Evolutionary conservation across 2,888 invertebrate species (phyloP), one percentile per base, ranked within the genome.

Genomic region (Odontothrips loti): DNA sequence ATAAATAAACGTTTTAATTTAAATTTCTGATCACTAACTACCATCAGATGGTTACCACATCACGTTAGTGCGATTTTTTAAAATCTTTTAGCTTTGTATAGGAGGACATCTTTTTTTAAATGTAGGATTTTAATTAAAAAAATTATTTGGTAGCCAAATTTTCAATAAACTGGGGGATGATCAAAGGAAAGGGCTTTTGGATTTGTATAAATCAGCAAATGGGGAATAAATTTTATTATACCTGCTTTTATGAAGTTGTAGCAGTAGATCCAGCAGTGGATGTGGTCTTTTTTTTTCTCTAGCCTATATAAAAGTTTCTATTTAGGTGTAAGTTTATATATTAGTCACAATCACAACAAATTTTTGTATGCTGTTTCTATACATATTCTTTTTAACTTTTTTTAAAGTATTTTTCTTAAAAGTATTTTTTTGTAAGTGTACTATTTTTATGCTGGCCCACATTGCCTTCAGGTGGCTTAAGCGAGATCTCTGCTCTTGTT

Each of bases 401-500:
- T 75, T 75, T 75, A 75, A 75, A 75, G 68, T 75, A 75, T 75
- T 75, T 75, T 75, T 75, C 68, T 75, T 75, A 75, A 75, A 75
- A 75, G 68, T 75, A 75, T 75, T 75, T 75, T 75, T 75, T 75
- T 75, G 68, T 75, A 75, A 75, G 68, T 75, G 68, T 75, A 75
- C 68, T 75, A 75, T 75, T 75, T 75, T 75, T 75, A 75, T 75
- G 68, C 68, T 75, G 68, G 68, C 68, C 68, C 68, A 27, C 68
- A 27, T 27, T 23, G 68, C 68, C 68, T 75, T 23, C 68, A 75
- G 68, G 68, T 68, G 68, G 68, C 68, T 75, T 75, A 23, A 75
- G 68, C 68, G 23, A 75, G 68, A 75, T 75, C 68, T 75, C 68
- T 23, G 68, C 68, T 75, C 68, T 75, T 75, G 68, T 75, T 75